A percentile compares a stretch with the other conserved stretches of the same genome.
Conservation (phyloP, 1,140 invertebrate genomes). For the Drosophila trapezifrons region DNA sequence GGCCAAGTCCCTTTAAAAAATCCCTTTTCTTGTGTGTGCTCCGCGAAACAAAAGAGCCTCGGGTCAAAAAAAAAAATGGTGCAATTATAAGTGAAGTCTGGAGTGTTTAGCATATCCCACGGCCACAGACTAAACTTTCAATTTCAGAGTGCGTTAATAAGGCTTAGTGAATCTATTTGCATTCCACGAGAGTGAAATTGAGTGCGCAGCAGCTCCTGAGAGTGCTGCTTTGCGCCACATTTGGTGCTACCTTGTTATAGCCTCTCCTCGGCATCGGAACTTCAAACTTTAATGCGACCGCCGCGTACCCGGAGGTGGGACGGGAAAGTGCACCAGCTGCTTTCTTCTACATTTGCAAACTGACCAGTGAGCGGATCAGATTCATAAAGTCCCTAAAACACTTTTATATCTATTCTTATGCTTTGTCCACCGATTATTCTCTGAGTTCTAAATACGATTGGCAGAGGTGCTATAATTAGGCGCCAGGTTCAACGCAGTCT, state of each 20-base stretch:
- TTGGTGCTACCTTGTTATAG: slow-evolving; percentile 29
- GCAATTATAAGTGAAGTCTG: not conserved
- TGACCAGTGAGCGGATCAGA: not conserved
- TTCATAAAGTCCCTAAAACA: not conserved
- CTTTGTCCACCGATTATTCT: not conserved
- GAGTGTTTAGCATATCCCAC: not conserved
- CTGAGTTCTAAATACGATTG: not conserved
- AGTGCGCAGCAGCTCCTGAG: slow-evolving; percentile 43
- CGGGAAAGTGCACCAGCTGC: not conserved
- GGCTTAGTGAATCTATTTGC: slow-evolving; percentile 24
- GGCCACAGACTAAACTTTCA: not conserved
- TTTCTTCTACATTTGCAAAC: not conserved
- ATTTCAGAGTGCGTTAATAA: slow-evolving; percentile 20
- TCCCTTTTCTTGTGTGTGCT: not conserved
- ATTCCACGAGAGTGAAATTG: slow-evolving; percentile 35
- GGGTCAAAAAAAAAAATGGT: not conserved
- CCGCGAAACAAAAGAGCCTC: not conserved
- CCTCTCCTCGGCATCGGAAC: slow-evolving; percentile 26
- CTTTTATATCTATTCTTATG: not conserved
- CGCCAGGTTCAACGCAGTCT: not conserved
- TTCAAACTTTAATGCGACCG: slow-evolving; percentile 13
- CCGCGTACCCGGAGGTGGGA: not conserved
- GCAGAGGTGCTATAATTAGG: slow-evolving; percentile 1
- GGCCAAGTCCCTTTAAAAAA: not conserved
- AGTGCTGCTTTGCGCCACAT: slow-evolving; percentile 30